Base-by-base conservation (phyloP, 2,113 vertebrate genomes). In the Malurus elegans region DNA sequence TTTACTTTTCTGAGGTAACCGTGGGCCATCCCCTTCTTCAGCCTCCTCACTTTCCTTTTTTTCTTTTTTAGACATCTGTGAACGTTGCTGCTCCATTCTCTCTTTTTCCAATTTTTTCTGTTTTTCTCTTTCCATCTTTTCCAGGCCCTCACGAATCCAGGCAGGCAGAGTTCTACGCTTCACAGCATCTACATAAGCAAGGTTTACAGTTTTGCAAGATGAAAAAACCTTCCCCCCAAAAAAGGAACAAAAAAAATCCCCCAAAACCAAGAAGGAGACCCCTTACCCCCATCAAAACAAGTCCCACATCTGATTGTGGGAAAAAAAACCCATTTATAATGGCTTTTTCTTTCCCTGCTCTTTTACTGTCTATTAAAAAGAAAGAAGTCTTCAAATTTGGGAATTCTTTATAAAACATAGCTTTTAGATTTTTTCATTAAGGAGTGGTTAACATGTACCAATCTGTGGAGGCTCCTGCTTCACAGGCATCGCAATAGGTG, bases 101-200 rank as follows among this genome's bases (percentile, higher is more conserved):
- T 99, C 99, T 65, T 98, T 98, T 88, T 99, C 99, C 90, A 99
- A 64, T 92, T 99, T 99, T 96, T 99, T 99, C 96, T 99, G 99
- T 83, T 99, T 99, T 96, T 99, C 99, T 84, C 99, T 96, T 96
- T 99, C 99, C 99, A 99, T 99, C 97, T 99, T 99, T 97, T 99
- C 99, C 69, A 99, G 98, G 47, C 99, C 99, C 95, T 99, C 99
- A 50, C 99, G 98, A 96, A 99, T 99, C 99, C 99, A 99, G n/a
- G 99, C 99, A 75, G 99, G 99, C 76, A 99, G 97, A 29, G 99
- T 99, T 92, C 99, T 98, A 25, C 99, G 98, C 96, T 99, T 99
- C 67, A 99, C 98, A 44, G 99, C 99, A 97, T 99, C 99, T 99
- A 95, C 56, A 89, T 82, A 61, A 74, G 50, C 80, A 93, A 95